Evolutionary conservation across 1,140 invertebrate genomes (phyloP).

Genomic region (Brachionus paranguensis): DNA sequence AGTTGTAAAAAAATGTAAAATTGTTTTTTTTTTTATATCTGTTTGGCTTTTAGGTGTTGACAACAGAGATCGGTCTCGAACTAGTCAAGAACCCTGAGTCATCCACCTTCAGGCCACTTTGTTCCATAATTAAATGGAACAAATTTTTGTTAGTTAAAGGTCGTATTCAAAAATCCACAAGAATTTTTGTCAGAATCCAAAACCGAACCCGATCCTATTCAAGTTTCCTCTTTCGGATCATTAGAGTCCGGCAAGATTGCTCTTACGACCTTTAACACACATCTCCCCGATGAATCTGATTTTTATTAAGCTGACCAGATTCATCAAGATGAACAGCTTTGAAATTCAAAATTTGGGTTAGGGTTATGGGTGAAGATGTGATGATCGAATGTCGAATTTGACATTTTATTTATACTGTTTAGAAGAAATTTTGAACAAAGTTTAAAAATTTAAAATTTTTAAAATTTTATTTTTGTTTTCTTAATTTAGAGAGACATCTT

Average conservation of each 20-base stretch:
- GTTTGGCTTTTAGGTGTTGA: not conserved
- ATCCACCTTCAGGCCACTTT: not conserved
- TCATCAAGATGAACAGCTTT: constrained; percentile 2
- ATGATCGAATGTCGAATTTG: not conserved
- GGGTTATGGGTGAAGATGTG: not conserved
- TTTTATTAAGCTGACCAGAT: constrained; percentile 18
- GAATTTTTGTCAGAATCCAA: not conserved
- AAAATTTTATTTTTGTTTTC: not conserved
- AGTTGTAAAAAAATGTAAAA: no score
- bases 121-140: not conserved
- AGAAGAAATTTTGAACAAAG: not conserved
- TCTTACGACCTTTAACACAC: not conserved
- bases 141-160: not conserved
- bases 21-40: not conserved
- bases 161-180: not conserved
- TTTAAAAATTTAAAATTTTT: not conserved
- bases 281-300: not conserved
- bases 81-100: not conserved
- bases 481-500: not conserved
- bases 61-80: not conserved
- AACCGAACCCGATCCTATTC: not conserved
- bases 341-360: not conserved
- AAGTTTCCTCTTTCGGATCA: constrained; percentile 22
- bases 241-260: not conserved
- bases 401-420: constrained; percentile 5